These are phyloP conservation scores for Hippocampus abdominalis DNA, from an alignment of 2,113 vertebrate genomes.

Conservation along the genomic window DNA sequence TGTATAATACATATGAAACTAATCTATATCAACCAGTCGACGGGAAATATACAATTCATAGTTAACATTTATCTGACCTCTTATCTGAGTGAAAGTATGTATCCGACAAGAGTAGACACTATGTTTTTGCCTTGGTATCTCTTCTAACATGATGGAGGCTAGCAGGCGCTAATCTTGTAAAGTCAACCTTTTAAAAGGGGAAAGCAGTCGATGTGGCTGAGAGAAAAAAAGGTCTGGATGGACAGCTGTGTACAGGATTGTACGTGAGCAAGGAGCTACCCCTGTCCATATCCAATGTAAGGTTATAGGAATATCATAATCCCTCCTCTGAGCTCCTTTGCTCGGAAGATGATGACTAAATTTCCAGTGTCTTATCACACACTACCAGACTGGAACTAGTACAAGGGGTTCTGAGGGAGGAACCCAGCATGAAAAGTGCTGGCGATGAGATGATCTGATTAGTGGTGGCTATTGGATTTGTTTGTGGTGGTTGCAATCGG, in stretches of 20 bases:
- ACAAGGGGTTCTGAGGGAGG: conserved; percentile 88
- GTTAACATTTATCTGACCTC: conserved; percentile 57
- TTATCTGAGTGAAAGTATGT: conserved; percentile 61
- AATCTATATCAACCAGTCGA: conserved; percentile 37
- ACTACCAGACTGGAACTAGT: conserved; percentile 91
- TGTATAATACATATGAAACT: conserved; percentile 40
- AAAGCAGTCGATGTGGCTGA: conserved; percentile 40
- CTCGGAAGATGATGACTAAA: conserved; percentile 92
- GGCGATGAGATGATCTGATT: conserved; percentile 93
- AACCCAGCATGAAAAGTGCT: conserved; percentile 89
- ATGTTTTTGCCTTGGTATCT: conserved; percentile 67
- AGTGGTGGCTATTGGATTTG: conserved; percentile 85
- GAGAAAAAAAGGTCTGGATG: conserved; percentile 49
- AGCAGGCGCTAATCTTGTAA: conserved; percentile 79
- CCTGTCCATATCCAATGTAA: conserved; percentile 90
- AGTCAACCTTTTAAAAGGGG: conserved; percentile 72
- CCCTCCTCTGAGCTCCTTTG: conserved; percentile 87
- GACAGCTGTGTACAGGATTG: conserved; percentile 70
- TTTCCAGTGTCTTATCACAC: conserved; percentile 98
- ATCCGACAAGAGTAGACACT: conserved; percentile 67
- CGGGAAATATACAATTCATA: conserved; percentile 56
- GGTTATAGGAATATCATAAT: conserved; percentile 95
- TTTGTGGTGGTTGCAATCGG: conserved; percentile 81
- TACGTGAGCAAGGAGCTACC: conserved; percentile 72
- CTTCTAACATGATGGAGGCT: conserved; percentile 65